Percentiles rank a stretch among this genome's conserved stretches.
Conservation (phyloP, 2,113 vertebrate species). For the Panthera tigris region DNA sequence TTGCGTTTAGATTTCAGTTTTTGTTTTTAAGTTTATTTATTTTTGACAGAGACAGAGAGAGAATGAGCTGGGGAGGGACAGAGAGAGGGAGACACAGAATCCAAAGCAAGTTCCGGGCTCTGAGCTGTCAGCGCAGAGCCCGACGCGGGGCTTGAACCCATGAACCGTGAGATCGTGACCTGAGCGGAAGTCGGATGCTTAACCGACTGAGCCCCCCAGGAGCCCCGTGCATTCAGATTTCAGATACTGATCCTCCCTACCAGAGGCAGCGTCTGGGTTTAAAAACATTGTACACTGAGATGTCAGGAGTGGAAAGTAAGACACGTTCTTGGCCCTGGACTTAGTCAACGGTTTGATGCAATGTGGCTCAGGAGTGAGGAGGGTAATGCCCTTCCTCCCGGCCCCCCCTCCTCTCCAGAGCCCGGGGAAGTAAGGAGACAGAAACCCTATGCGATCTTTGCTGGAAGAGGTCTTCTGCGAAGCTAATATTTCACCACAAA, state of each 20-base stretch:
- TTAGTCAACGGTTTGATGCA: neutral
- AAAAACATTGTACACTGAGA: neutral
- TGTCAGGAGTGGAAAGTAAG: neutral
- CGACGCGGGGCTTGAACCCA: too few species aligned
- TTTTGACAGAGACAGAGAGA: too few species aligned
- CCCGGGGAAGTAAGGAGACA: neutral
- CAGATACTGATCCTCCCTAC: neutral
- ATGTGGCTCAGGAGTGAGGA: too few species aligned
- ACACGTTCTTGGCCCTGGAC: fast-evolving
- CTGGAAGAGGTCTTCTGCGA: neutral
- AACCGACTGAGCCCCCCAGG: too few species aligned
- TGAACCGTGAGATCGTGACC: too few species aligned
- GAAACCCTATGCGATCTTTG: neutral
- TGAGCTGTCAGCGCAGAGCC: too few species aligned
- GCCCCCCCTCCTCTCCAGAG: neutral
- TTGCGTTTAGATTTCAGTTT: neutral
- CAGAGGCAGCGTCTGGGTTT: neutral
- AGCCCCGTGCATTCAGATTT: too few species aligned
- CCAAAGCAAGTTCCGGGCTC: too few species aligned
- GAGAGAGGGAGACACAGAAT: too few species aligned
- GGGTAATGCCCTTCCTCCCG: neutral
- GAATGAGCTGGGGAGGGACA: too few species aligned
- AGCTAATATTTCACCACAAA: neutral
- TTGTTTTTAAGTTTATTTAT: too few species aligned
- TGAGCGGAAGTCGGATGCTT: too few species aligned